Conservation (phyloP, 2,888 invertebrate genomes). For the Lamellibrachia columna region DNA sequence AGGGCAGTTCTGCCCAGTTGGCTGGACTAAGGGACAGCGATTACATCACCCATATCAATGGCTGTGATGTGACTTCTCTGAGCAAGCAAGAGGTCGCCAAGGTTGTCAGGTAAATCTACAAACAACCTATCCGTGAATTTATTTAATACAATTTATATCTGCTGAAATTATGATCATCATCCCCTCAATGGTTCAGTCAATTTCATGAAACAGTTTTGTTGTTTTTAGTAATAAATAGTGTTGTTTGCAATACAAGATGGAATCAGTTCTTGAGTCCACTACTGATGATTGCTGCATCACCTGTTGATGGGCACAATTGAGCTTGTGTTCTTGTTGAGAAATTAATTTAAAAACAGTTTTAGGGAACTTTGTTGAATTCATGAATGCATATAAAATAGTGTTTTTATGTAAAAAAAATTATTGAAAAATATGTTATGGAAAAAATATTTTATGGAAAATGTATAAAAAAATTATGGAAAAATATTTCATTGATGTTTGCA, state of each 20-base stretch:
- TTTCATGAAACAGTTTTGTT: no score
- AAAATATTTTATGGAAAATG: not conserved
- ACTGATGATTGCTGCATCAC: no score
- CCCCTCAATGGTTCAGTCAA: no score
- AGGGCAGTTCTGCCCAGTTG: not conserved
- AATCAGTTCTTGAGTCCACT: no score
- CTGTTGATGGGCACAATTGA: no score
- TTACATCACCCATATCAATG: not conserved
- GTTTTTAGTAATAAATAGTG: no score
- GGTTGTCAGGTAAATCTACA: not conserved
- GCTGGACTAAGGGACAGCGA: not conserved
- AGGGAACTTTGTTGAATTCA: no score
- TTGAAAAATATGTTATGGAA: not conserved
- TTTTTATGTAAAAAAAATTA: not conserved
- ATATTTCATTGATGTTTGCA: not conserved
- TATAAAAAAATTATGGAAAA: not conserved
- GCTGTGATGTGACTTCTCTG: not conserved
- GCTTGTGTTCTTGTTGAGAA: no score
- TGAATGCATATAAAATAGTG: not conserved
- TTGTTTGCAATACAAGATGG: no score
- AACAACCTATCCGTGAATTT: not conserved
- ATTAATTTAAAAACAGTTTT: no score
- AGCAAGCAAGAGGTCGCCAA: not conserved
- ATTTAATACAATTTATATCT: no score
- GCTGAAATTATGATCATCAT: no score